These are phyloP conservation scores for Adelognathus sp. DNA, from an alignment of 2,888 invertebrate species.

Conservation along the genomic window DNA sequence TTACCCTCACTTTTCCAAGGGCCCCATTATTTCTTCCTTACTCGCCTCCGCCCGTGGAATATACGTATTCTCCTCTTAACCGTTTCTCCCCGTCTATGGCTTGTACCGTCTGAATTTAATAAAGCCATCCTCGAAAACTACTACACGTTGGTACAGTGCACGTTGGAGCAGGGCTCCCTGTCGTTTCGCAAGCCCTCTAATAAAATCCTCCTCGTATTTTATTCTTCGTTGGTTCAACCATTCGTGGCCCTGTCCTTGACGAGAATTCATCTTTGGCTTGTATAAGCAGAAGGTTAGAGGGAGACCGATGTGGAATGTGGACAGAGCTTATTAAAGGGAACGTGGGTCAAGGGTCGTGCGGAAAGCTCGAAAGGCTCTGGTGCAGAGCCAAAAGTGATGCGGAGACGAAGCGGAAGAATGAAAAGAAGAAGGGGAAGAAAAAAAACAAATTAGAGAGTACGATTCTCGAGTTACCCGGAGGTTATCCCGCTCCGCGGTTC, in stretches of 20 bases:
- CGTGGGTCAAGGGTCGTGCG: constrained; percentile 16
- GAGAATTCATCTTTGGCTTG: constrained; percentile 1
- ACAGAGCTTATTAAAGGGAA: constrained; percentile 31
- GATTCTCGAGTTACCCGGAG: constrained; percentile 12
- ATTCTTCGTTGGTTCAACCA: not conserved
- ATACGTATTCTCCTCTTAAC: constrained; percentile 14
- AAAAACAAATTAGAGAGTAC: constrained; percentile 42
- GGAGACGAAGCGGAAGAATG: not conserved
- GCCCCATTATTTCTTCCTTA: constrained; percentile 27
- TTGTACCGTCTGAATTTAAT: constrained; percentile 15
- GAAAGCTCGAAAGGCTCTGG: not conserved
- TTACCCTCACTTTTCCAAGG: not conserved
- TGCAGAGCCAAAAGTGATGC: not conserved
- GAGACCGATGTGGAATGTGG: not conserved
- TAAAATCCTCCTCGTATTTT: constrained; percentile 29
- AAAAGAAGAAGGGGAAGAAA: not conserved
- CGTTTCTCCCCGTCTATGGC: not conserved
- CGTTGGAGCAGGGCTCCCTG: not conserved
- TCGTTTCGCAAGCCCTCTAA: not conserved
- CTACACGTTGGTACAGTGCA: not conserved
- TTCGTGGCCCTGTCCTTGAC: not conserved
- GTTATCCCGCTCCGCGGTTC: constrained; percentile 17
- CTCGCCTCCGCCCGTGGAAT: not conserved
- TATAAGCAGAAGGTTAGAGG: not conserved
- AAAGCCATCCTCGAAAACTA: not conserved